Conservation (phyloP, 2,797 vertebrate species). For the Acridotheres tristis region DNA sequence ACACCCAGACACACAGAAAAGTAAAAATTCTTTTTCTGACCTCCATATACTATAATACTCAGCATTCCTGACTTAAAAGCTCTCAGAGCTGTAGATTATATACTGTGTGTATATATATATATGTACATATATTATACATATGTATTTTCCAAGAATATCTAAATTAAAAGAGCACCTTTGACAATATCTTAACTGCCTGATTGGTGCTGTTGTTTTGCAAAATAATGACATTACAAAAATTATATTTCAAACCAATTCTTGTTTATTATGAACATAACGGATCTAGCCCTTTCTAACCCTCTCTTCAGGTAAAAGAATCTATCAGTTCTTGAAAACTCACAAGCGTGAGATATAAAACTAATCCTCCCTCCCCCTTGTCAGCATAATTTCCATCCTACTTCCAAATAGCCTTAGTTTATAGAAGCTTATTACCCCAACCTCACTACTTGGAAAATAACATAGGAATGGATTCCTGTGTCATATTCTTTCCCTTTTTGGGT, state of each 20-base stretch:
- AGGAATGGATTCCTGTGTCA: constrained; percentile 64
- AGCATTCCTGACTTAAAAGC: constrained; percentile 83
- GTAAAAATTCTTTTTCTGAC: constrained; percentile 77
- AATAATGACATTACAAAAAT: constrained; percentile 77
- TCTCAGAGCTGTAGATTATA: constrained; percentile 84
- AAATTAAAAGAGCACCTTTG: constrained; percentile 80
- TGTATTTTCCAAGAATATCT: constrained; percentile 76
- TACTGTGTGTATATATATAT: constrained; percentile 81
- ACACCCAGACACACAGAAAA: constrained; percentile 56
- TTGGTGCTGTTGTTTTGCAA: constrained; percentile 75
- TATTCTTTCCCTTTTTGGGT: constrained; percentile 69
- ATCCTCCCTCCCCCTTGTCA: constrained; percentile 68
- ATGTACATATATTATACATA: constrained; percentile 82
- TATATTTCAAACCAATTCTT: constrained; percentile 72
- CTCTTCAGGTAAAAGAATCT: constrained; percentile 75
- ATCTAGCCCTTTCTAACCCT: constrained; percentile 82
- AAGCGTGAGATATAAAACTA: constrained; percentile 75
- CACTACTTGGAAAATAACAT: constrained; percentile 61
- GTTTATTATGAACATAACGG: constrained; percentile 74
- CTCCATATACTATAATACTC: constrained; percentile 82
- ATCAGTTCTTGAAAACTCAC: constrained; percentile 70
- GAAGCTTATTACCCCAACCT: constrained; percentile 70
- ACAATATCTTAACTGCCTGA: constrained; percentile 78
- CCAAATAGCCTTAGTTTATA: constrained; percentile 71
- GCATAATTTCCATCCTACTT: constrained; percentile 67